phyloP scores from a whole-genome alignment of 53 echinoderm and acorn worm genomes.

The Glandiceps talaboti region DNA sequence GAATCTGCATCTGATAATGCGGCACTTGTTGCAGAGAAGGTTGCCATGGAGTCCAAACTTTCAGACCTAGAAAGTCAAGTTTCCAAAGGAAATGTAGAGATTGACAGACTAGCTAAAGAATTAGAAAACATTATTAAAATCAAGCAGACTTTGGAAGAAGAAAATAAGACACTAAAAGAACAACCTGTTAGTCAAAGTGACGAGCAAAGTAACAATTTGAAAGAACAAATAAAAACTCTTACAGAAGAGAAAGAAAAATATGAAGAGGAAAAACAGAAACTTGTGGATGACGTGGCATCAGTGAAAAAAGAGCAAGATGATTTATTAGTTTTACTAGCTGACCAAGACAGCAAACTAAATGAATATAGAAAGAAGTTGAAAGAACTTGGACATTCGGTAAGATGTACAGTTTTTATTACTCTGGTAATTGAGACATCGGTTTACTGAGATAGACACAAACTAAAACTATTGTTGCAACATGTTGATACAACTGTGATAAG shows the following conservation, averaged over 20 bases:
- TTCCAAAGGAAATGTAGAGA: conserved; percentile 22
- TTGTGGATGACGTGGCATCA: conserved; percentile 16
- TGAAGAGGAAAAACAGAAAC: conserved; percentile 3
- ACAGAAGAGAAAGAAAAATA: conserved; percentile 32
- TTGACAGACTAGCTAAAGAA: conserved; percentile 23
- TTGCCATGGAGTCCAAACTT: conserved; percentile 47
- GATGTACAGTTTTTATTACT: neutral
- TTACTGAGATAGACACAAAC: no score
- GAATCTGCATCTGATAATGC: conserved; percentile 23
- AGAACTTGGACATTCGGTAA: conserved; percentile 57
- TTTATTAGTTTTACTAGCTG: conserved; percentile 69
- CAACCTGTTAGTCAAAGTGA: neutral
- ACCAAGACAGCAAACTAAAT: conserved; percentile 63
- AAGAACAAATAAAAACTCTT: conserved; percentile 25
- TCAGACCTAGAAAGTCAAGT: conserved; percentile 50
- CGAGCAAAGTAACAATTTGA: neutral
- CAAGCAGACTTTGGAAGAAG: conserved; percentile 27
- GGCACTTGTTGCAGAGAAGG: conserved; percentile 61
- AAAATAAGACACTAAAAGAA: neutral
- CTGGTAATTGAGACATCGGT: no score
- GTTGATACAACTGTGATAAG: no score
- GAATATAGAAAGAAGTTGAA: conserved; percentile 59
- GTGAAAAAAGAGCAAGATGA: conserved; percentile 68
- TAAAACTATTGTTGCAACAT: no score
- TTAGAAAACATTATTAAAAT: conserved; percentile 28